Percentiles rank a stretch among this genome's conserved stretches.
These are phyloP conservation scores for Ctenopoma kingsleyae DNA, from an alignment of 2,797 vertebrate species.

Conservation along the genomic window DNA sequence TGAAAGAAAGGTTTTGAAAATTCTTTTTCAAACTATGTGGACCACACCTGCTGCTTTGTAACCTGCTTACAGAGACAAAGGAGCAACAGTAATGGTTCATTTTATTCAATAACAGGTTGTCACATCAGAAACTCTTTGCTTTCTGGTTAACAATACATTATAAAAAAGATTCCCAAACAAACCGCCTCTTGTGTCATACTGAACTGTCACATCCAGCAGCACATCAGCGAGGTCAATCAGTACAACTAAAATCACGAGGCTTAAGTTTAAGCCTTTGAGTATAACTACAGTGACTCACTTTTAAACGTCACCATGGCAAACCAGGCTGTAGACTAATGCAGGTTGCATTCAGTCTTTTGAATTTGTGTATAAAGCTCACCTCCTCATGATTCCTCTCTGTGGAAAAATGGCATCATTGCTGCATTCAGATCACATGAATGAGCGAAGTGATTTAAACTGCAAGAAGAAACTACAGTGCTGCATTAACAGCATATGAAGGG, in stretches of 20 bases:
- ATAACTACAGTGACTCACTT: slow-evolving; percentile 52
- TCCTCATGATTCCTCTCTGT: slow-evolving; percentile 52
- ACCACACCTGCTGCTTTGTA: too few species aligned
- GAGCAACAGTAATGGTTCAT: too few species aligned
- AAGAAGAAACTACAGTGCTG: neutral
- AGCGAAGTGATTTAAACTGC: slow-evolving; percentile 7
- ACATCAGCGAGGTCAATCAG: slow-evolving; percentile 9
- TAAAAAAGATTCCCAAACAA: slow-evolving; percentile 7
- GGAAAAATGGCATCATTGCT: slow-evolving; percentile 21
- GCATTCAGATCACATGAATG: slow-evolving; percentile 40
- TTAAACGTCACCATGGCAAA: slow-evolving; percentile 57
- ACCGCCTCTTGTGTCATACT: slow-evolving; percentile 9
- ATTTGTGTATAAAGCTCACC: slow-evolving; percentile 36
- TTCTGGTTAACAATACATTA: neutral
- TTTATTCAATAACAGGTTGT: neutral
- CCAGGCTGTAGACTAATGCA: slow-evolving; percentile 31
- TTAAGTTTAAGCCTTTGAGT: slow-evolving; percentile 33
- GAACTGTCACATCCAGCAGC: slow-evolving; percentile 4
- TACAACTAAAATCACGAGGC: neutral
- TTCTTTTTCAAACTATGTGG: too few species aligned
- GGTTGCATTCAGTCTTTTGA: slow-evolving; percentile 44
- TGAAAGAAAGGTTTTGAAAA: too few species aligned
- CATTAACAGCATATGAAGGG: neutral
- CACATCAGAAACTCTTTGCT: neutral
- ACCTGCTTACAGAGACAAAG: too few species aligned